Conservation (phyloP, 2,888 invertebrate genomes). For the Eilema griseolum region DNA sequence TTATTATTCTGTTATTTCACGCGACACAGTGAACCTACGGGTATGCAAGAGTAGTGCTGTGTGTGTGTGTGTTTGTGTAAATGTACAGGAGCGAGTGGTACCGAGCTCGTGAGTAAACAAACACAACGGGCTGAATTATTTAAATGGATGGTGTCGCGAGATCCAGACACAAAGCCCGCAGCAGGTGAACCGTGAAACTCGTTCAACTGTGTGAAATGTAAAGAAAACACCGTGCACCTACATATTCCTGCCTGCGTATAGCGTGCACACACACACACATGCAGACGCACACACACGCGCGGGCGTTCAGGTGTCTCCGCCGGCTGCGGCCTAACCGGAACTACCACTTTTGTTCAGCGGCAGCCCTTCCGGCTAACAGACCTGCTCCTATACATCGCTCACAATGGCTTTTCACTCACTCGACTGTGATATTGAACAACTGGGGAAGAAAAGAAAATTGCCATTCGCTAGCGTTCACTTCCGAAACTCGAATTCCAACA, state of each 20-base stretch:
- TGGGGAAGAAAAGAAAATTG: neutral
- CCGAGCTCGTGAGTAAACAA: constrained; percentile 28
- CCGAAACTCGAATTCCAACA: neutral
- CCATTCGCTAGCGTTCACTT: neutral
- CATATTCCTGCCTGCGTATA: neutral
- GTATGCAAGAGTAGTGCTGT: neutral
- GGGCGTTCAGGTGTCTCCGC: neutral
- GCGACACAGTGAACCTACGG: neutral
- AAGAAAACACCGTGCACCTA: constrained; percentile 24
- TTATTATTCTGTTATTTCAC: constrained; percentile 14
- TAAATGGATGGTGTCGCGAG: constrained; percentile 41
- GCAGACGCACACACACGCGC: neutral
- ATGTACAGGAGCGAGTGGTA: neutral
- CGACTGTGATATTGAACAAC: constrained; percentile 11
- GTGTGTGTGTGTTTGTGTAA: neutral
- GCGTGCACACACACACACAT: no score
- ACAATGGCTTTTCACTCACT: constrained; percentile 14
- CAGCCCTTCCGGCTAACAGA: constrained; percentile 11
- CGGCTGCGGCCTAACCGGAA: constrained; percentile 5
- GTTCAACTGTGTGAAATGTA: constrained; percentile 33
- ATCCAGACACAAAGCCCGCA: constrained; percentile 39
- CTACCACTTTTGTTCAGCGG: constrained; percentile 19
- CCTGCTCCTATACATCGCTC: constrained; percentile 1
- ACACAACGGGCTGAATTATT: constrained; percentile 42
- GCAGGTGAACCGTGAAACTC: constrained; percentile 42